Evolutionary conservation across 2,797 vertebrate species (phyloP).

Genomic region (Naso thynnoides): DNA sequence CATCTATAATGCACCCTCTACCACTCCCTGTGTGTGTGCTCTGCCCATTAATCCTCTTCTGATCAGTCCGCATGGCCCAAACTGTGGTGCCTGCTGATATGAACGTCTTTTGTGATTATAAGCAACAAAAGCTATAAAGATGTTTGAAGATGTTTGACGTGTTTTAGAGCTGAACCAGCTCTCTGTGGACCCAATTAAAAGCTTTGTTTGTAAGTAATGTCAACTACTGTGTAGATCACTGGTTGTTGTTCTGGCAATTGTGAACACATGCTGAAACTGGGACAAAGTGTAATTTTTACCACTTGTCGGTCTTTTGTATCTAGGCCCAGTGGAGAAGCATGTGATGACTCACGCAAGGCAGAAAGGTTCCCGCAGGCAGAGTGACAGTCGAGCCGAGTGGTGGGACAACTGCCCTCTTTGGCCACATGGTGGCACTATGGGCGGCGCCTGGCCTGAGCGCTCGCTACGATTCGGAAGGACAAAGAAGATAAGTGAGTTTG

Average conservation of each 20-base stretch:
- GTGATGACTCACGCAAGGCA: conserved; percentile 88
- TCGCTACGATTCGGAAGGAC: conserved; percentile 81
- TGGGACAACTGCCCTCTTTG: conserved; percentile 73
- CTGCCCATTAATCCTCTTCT: too few relatives aligned
- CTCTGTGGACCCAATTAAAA: conserved; percentile 31
- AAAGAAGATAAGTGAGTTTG: conserved; percentile 75
- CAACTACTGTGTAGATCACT: background rate
- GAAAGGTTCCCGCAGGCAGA: conserved; percentile 79
- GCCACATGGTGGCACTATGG: conserved; percentile 84
- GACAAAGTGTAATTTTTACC: conserved; percentile 27
- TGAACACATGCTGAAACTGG: conserved; percentile 24
- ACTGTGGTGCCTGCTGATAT: background rate
- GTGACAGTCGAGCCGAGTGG: conserved; percentile 65
- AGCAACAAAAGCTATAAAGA: background rate
- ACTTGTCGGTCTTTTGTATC: conserved; percentile 41
- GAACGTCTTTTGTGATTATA: background rate
- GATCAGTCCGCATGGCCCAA: background rate
- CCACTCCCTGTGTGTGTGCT: background rate
- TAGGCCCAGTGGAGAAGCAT: conserved; percentile 82
- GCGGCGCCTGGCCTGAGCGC: conserved; percentile 75
- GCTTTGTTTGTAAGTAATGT: conserved; percentile 9
- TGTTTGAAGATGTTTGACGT: conserved; percentile 2
- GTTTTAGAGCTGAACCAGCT: conserved; percentile 5
- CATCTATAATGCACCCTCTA: background rate
- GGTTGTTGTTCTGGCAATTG: conserved; percentile 6